These are phyloP conservation scores for Entomyzon cyanotis DNA, from an alignment of 2,113 vertebrate species.

Conservation along the genomic window DNA sequence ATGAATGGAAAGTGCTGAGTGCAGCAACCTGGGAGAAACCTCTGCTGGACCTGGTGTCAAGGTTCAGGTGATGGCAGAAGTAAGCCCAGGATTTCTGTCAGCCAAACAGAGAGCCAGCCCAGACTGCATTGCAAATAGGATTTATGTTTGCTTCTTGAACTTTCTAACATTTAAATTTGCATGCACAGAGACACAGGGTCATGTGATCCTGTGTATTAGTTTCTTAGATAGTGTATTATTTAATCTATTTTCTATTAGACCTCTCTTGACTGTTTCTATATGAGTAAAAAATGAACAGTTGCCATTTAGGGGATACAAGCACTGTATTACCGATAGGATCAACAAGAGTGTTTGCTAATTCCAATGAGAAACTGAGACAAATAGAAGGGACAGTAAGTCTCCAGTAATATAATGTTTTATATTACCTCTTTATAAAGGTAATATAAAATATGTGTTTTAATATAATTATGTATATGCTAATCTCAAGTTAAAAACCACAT, in stretches of 20 bases:
- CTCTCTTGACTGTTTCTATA: not conserved
- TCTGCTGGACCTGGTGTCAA: not conserved
- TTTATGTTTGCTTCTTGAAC: not conserved
- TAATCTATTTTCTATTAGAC: not conserved
- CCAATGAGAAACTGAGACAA: not conserved
- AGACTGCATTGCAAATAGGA: not conserved
- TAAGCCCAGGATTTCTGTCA: not conserved
- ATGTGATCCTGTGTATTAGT: not conserved
- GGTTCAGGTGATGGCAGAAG: not conserved
- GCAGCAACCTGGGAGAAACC: accelerated
- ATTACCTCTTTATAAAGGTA: too few species aligned
- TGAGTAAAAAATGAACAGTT: not conserved
- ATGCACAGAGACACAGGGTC: not conserved
- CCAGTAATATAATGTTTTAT: too few species aligned
- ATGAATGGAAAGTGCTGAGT: not conserved
- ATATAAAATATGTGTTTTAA: not conserved
- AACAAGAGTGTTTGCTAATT: not conserved
- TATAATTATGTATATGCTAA: not conserved
- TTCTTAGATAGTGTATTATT: not conserved
- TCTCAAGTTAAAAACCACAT: not conserved
- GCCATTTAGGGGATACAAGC: not conserved
- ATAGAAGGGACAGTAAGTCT: not conserved
- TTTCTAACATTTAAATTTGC: not conserved
- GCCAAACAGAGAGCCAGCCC: not conserved
- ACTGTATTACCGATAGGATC: not conserved